Percentiles rank a stretch among this genome's conserved stretches.
Evolutionary conservation across 2,797 vertebrate species (phyloP).

Genomic region (Pogonophryne albipinna): DNA sequence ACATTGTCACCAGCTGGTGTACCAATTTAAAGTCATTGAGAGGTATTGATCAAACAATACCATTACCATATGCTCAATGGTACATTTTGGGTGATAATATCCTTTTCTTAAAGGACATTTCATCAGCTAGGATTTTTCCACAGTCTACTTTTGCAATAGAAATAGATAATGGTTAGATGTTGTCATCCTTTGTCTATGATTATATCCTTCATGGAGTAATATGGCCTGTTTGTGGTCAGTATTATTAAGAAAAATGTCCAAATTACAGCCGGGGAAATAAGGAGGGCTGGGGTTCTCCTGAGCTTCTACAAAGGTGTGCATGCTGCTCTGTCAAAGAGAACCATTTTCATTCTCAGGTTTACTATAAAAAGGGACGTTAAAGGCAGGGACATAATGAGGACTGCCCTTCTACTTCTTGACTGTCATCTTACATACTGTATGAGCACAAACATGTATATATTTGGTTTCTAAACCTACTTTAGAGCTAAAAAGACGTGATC

Average conservation of each 20-base stretch:
- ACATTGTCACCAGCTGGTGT: constrained; percentile 4
- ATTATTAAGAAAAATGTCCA: constrained; percentile 28
- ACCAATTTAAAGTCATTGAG: neutral
- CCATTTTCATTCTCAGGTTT: constrained; percentile 18
- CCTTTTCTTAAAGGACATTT: constrained; percentile 14
- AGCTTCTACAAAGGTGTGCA: constrained; percentile 18
- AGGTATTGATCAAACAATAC: constrained; percentile 4
- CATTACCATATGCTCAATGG: constrained; percentile 11
- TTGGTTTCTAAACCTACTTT: constrained; percentile 54
- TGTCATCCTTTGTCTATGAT: constrained; percentile 8
- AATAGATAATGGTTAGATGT: constrained; percentile 1
- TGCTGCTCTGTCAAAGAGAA: constrained; percentile 39
- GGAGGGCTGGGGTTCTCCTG: constrained; percentile 29
- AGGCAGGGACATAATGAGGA: constrained; percentile 33
- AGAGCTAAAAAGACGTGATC: constrained; percentile 31
- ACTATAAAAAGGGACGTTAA: constrained; percentile 29
- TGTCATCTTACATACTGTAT: constrained; percentile 45
- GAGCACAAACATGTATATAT: constrained; percentile 39
- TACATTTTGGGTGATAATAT: constrained; percentile 2
- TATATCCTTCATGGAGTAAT: constrained; percentile 20
- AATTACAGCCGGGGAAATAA: constrained; percentile 41
- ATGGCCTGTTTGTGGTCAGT: constrained; percentile 34
- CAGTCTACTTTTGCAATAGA: constrained; percentile 1
- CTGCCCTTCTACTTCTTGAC: constrained; percentile 16
- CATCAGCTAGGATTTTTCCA: neutral